Evolutionary conservation across 37 sponge, comb jelly and placozoan species (phyloP), one percentile per base, ranked within the genome.

Genomic region (Crambe crambe): DNA sequence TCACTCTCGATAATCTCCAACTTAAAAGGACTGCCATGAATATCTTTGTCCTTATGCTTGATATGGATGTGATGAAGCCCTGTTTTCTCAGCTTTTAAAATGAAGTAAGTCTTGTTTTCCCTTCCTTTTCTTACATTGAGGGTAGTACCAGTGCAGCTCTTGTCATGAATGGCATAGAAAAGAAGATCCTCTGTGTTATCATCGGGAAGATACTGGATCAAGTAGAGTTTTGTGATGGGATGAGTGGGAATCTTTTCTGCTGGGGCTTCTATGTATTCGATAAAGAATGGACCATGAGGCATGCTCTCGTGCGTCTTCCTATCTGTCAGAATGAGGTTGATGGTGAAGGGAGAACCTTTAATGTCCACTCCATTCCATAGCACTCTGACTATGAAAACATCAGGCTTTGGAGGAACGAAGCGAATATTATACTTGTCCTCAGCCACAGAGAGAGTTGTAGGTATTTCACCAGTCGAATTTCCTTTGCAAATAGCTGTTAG

Each of bases 261-360:
- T n/a, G n/a, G n/a, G n/a, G n/a, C n/a, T n/a, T n/a, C n/a, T n/a
- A n/a, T n/a, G n/a, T n/a, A n/a, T n/a, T n/a, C n/a, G n/a, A n/a
- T n/a, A n/a, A n/a, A n/a, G n/a, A n/a, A n/a, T n/a, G n/a, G n/a
- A n/a, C n/a, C n/a, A 0, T 72, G 71, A 18, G 85, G 59, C 56
- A 76, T 77, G 20, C 60, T 81, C 27, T 83, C 85, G 0, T 77
- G 85, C 20, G 77, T 82, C 26, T 75, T 85, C 34, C 47, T 64
- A 27, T 90, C 82, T 2, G 77, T 77, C 1, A 86, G 81, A 60
- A 76, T 62, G 42, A 80, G 86, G 51, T 94, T 86, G 73, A 94
- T 74, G 2, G 72, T 79, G 66, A 88, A 94, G 15, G 95, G 95
- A 42, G 87, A 86, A 10, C 93, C 89, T 22, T 88, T 87, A 22